Evolutionary conservation across 2,797 vertebrate genomes (phyloP).

Genomic region (Fistularia tabacaria): DNA sequence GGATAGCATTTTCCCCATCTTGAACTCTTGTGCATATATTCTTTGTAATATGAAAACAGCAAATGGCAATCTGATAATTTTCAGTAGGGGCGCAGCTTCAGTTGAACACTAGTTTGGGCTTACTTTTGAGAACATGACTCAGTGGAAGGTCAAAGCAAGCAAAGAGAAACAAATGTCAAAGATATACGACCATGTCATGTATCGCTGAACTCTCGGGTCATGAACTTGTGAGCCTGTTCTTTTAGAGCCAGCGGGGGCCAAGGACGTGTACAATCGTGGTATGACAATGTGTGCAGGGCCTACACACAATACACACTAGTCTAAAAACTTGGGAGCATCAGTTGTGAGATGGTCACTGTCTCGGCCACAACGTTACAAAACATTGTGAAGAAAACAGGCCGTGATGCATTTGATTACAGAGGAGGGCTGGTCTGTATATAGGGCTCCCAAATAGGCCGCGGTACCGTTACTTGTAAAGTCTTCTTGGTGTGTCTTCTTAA

Average conservation of each 20-base stretch:
- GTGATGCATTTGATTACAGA: slow-evolving; percentile 7
- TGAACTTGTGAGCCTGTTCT: slow-evolving; percentile 18
- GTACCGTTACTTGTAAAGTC: slow-evolving; percentile 56
- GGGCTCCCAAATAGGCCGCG: slow-evolving; percentile 40
- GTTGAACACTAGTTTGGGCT: slow-evolving; percentile 23
- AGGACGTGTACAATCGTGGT: slow-evolving; percentile 47
- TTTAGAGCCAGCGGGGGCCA: slow-evolving; percentile 9
- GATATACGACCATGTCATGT: slow-evolving; percentile 34
- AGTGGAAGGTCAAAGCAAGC: slow-evolving; percentile 16
- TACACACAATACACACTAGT: slow-evolving; percentile 55
- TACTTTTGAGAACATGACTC: slow-evolving; percentile 49
- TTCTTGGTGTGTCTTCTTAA: slow-evolving; percentile 58
- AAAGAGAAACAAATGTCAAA: slow-evolving; percentile 22
- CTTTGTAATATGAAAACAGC: slow-evolving; percentile 10
- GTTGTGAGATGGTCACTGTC: slow-evolving; percentile 54
- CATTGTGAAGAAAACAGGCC: slow-evolving; percentile 11
- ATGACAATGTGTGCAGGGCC: slow-evolving; percentile 46
- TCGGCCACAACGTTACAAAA: slow-evolving; percentile 22
- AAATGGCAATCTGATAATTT: slow-evolving; percentile 12
- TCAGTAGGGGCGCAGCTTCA: slow-evolving; percentile 28
- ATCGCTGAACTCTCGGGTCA: neutral
- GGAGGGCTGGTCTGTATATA: slow-evolving; percentile 2
- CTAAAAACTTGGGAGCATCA: slow-evolving; percentile 53
- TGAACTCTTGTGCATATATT: slow-evolving; percentile 79
- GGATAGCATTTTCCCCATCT: slow-evolving; percentile 98